These are phyloP conservation scores for Lasioglossum vierecki DNA, from an alignment of 2,888 invertebrate species.

Conservation along the genomic window DNA sequence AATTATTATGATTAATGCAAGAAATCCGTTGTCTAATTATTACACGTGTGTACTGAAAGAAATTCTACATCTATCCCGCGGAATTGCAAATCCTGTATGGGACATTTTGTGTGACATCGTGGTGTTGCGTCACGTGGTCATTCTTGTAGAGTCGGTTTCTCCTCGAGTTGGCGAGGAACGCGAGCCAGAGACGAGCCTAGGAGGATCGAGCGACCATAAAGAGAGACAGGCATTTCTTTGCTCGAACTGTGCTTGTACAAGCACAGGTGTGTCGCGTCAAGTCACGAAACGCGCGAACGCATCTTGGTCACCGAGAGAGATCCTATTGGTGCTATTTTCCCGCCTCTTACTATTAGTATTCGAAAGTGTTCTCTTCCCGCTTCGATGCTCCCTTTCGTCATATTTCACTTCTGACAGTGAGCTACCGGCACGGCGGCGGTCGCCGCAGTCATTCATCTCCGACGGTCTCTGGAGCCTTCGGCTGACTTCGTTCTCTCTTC, in stretches of 20 bases:
- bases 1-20: too few species aligned
- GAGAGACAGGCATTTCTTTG: slow-evolving; percentile 34
- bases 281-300: slow-evolving; percentile 30
- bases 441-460: slow-evolving; percentile 4
- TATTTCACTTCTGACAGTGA: slow-evolving; percentile 3
- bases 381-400: slow-evolving; percentile 11
- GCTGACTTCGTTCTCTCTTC: neutral
- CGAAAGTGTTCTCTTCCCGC: slow-evolving; percentile 7
- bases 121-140: slow-evolving; percentile 53
- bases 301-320: slow-evolving; percentile 10
- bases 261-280: slow-evolving; percentile 53
- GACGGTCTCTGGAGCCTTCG: neutral
- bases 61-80: too few species aligned
- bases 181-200: slow-evolving; percentile 29
- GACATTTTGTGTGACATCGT: slow-evolving; percentile 15
- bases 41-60: too few species aligned
- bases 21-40: too few species aligned
- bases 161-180: slow-evolving; percentile 40
- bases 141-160: slow-evolving; percentile 45
- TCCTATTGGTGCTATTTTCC: slow-evolving; percentile 28
- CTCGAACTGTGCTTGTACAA: slow-evolving; percentile 25
- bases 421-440: slow-evolving; percentile 9
- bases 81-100: too few species aligned
- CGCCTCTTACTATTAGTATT: slow-evolving; percentile 4
- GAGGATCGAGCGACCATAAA: slow-evolving; percentile 31